Conservation (phyloP, 1,140 invertebrate genomes). For the Oryctes rhinoceros region DNA sequence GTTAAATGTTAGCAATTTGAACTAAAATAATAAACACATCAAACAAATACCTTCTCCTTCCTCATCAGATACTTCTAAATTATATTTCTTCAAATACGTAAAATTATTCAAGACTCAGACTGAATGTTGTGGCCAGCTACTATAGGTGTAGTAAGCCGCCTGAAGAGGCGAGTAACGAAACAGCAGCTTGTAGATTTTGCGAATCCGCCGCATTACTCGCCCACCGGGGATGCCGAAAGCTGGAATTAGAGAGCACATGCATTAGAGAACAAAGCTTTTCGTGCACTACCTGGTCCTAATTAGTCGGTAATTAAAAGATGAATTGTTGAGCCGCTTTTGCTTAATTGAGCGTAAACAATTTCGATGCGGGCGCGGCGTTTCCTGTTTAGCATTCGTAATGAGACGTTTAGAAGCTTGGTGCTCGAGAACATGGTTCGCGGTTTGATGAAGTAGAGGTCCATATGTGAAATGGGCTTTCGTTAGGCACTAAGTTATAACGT, state of each 20-base stretch:
- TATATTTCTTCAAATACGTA: too few relatives aligned
- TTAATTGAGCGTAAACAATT: constrained; percentile 30
- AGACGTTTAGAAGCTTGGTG: background rate
- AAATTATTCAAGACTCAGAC: too few relatives aligned
- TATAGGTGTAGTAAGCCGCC: background rate
- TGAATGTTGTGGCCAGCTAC: too few relatives aligned
- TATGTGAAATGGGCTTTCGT: background rate
- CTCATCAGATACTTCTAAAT: too few relatives aligned
- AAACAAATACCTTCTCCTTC: too few relatives aligned
- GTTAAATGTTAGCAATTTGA: too few relatives aligned
- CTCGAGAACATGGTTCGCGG: background rate
- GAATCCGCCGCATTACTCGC: background rate
- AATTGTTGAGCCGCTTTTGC: background rate
- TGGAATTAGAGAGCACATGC: constrained; percentile 15
- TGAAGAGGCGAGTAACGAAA: background rate
- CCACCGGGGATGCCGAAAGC: background rate
- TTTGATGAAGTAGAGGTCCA: background rate
- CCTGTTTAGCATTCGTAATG: constrained; percentile 23
- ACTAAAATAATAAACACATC: too few relatives aligned
- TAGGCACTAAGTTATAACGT: too few relatives aligned
- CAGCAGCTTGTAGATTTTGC: background rate
- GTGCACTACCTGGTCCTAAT: background rate
- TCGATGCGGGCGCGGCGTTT: background rate
- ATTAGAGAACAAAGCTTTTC: constrained; percentile 8
- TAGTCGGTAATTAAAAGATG: constrained; percentile 14